Percentiles rank a stretch among this genome's conserved stretches.
These are phyloP conservation scores for Bucco capensis DNA, from an alignment of 2,113 vertebrate species.

Conservation along the genomic window DNA sequence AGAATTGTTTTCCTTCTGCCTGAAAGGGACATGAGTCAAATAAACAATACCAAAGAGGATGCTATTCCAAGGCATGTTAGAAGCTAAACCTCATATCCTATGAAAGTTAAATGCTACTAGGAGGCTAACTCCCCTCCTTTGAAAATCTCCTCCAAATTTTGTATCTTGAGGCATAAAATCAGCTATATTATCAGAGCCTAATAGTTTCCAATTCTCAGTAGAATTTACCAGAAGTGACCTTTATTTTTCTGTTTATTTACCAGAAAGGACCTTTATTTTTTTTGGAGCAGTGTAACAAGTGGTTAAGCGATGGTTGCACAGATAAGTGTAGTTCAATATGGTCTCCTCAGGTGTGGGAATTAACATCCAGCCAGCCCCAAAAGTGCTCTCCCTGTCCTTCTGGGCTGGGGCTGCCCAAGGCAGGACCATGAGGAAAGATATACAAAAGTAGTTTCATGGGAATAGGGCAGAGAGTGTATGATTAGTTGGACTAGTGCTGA, in stretches of 20 bases:
- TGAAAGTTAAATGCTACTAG: neutral
- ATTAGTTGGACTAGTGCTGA: neutral
- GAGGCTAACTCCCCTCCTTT: neutral
- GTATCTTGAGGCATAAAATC: neutral
- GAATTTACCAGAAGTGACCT: neutral
- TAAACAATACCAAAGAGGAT: neutral
- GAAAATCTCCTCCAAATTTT: neutral
- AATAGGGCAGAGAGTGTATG: neutral
- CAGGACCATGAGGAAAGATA: rapidly evolving
- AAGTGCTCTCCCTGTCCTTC: neutral
- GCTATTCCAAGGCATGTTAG: neutral
- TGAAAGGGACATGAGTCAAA: neutral
- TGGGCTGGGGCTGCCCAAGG: neutral
- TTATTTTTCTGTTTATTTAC: neutral
- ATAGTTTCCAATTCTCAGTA: neutral
- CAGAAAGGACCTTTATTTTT: neutral
- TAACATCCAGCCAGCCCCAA: neutral
- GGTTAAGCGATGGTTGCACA: neutral
- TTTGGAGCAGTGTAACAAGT: neutral
- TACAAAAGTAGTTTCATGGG: neutral
- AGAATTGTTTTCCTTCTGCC: neutral
- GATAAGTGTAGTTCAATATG: neutral
- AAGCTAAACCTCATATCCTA: neutral
- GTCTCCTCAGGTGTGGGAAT: neutral
- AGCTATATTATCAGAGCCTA: neutral